Evolutionary conservation across 2,888 invertebrate species (phyloP), one percentile per base, ranked within the genome.

Genomic region (Spilosoma lubricipeda): DNA sequence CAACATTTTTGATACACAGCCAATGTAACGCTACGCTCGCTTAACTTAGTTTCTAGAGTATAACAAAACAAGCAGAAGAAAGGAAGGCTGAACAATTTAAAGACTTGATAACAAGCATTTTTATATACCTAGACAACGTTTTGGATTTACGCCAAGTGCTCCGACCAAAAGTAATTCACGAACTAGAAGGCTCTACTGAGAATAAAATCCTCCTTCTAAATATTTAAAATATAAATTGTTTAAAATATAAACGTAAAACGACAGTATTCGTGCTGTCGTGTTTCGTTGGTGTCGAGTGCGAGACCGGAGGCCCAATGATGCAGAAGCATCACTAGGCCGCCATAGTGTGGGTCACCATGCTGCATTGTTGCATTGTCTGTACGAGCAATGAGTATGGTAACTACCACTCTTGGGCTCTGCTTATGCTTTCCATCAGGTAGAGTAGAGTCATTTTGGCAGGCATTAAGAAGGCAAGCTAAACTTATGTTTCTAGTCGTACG

Each of bases 1-100:
- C 33, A 71, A 76, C 42, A 68, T 23, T 69, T 76, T 71, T 71
- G 59, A 73, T 72, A 76, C 70, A 70, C 33, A 18, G 36, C 70
- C 72, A 76, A 76, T 70, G 66, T 39, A 71, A 74, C 45, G 71
- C 65, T 39, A 68, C 73, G 69, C 30, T 66, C 66, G 42, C 30
- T 76, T 76, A 71, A 69, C 71, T 69, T 45, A 30, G 36, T 76
- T 71, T 76, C 66, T 74, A 71, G 71, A 73, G 71, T 76, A 71
- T 74, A 71, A 74, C 69, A 69, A 69, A 67, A 33, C 52, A 66
- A 30, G 42, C 27, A 66, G 45, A 70, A 45, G 33, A 63, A 67
- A 71, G 39, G 33, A 74, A 67, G 59, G 48, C 63, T 64, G 63
- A 63, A 67, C 59, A 70, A 8, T 70, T 59, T 48, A 71, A 52